Conservation (phyloP, 2,888 invertebrate genomes). For the Drosophila meridionalis region DNA sequence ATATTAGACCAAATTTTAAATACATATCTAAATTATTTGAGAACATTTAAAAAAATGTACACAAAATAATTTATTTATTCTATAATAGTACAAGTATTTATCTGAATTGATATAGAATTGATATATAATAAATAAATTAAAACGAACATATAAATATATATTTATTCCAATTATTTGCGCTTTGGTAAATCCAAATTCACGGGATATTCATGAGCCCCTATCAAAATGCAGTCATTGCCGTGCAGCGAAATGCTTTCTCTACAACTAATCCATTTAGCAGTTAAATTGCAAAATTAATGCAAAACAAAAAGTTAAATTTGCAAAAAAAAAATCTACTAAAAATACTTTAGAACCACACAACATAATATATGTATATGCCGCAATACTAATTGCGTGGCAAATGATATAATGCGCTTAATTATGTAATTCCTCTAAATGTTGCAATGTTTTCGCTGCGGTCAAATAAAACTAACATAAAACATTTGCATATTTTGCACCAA, state of each 20-base stretch:
- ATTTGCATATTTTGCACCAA: not conserved
- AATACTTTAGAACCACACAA: not conserved
- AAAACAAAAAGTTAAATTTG: not conserved
- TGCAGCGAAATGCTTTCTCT: not conserved
- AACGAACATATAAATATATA: no score
- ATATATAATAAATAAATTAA: no score
- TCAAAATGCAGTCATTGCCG: not conserved
- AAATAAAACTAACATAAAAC: constrained; percentile 1
- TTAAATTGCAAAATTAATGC: not conserved
- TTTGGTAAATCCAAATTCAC: not conserved
- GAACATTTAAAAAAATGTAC: not conserved
- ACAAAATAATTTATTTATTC: no score
- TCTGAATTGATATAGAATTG: no score
- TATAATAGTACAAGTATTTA: no score
- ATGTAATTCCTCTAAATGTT: constrained; percentile 4
- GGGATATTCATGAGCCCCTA: not conserved
- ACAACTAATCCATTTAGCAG: not conserved
- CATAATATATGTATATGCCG: not conserved
- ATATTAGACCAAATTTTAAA: no score
- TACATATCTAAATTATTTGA: not conserved
- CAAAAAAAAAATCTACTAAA: not conserved
- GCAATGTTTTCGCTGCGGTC: not conserved
- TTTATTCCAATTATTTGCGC: no score
- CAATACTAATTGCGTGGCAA: constrained; percentile 1
- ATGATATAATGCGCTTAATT: constrained; percentile 9